Evolutionary conservation across 2,797 vertebrate species (phyloP).

Genomic region (Balearica regulorum): DNA sequence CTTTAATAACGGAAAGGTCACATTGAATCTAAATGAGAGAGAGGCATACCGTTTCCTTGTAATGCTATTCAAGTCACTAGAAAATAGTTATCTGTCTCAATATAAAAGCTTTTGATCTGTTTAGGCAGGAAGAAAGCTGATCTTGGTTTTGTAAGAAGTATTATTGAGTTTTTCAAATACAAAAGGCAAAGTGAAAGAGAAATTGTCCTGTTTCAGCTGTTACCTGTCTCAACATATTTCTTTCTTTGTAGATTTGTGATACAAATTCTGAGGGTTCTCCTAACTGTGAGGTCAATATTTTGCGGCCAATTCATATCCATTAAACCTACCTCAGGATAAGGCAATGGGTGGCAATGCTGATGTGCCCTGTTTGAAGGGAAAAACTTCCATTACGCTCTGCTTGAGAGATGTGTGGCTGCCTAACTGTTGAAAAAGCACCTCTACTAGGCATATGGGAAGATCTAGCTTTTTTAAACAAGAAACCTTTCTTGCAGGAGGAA

Average conservation of each 20-base stretch:
- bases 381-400: background rate
- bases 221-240: background rate
- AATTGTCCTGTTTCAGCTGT: conserved; percentile 9
- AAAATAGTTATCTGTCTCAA: conserved; percentile 15
- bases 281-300: background rate
- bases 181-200: conserved; percentile 1
- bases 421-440: background rate
- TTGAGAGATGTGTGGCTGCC: background rate
- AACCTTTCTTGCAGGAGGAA: background rate
- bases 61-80: conserved; percentile 11
- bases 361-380: background rate
- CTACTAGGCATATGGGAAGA: background rate
- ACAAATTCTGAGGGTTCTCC: background rate
- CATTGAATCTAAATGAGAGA: conserved; percentile 11
- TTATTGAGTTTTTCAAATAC: conserved; percentile 26
- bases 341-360: background rate
- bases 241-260: background rate
- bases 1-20: conserved; percentile 39
- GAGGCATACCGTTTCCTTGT: background rate
- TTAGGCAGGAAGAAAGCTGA: conserved; percentile 14
- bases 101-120: conserved; percentile 39
- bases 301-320: background rate
- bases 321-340: background rate
- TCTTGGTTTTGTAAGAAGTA: background rate
- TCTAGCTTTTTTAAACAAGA: background rate